Conservation (phyloP, 2,113 vertebrate species). For the Meriones unguiculatus region DNA sequence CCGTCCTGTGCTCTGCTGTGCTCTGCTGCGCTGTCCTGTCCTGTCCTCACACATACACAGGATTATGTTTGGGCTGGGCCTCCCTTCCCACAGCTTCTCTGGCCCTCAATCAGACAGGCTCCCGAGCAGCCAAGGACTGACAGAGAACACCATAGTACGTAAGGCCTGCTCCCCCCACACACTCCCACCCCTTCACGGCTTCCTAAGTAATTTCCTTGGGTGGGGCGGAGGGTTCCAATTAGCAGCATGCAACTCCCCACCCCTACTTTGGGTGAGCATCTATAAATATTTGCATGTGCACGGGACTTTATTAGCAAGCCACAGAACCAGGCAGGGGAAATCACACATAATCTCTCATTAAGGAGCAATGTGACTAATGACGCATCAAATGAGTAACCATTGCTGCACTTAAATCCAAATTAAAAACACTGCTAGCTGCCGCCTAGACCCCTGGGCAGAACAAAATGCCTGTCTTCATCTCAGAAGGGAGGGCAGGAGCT, state of each 20-base stretch:
- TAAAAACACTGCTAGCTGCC: slow-evolving; percentile 81
- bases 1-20: neutral
- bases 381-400: slow-evolving; percentile 79
- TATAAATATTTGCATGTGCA: slow-evolving; percentile 67
- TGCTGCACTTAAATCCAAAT: slow-evolving; percentile 83
- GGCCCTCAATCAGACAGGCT: neutral
- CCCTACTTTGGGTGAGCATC: slow-evolving; percentile 32
- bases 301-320: slow-evolving; percentile 67
- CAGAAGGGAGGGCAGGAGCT: slow-evolving; percentile 50
- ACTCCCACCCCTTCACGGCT: no score
- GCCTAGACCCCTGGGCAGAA: slow-evolving; percentile 69
- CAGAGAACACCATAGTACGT: neutral
- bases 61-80: neutral
- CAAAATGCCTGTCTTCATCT: slow-evolving; percentile 73
- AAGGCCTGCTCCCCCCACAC: no score
- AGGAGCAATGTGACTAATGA: slow-evolving; percentile 82
- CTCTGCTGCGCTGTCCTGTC: neutral
- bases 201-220: neutral
- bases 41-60: rapidly evolving
- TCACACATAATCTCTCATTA: slow-evolving; percentile 75
- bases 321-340: slow-evolving; percentile 66
- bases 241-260: slow-evolving; percentile 49
- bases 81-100: neutral
- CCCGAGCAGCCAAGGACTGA: rapidly evolving
- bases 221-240: slow-evolving; percentile 60